Percentiles rank a stretch among this genome's conserved stretches.
These are phyloP conservation scores for Tricholaema leucomelas DNA, from an alignment of 2,113 vertebrate genomes.

Conservation along the genomic window DNA sequence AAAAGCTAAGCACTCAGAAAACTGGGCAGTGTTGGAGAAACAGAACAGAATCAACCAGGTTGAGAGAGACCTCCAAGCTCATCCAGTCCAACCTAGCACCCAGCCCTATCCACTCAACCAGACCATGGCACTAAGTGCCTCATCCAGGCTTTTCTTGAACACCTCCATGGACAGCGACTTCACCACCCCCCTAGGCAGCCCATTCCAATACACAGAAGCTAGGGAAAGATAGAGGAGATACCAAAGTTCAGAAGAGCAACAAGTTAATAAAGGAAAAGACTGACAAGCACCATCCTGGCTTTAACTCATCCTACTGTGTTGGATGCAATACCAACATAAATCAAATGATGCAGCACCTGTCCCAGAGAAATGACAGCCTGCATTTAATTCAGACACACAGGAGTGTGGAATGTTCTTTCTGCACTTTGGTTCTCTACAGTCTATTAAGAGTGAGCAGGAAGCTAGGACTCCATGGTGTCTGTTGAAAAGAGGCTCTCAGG, in stretches of 20 bases:
- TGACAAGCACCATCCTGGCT: neutral
- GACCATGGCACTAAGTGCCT: no score
- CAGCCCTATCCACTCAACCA: no score
- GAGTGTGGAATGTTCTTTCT: neutral
- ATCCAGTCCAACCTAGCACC: no score
- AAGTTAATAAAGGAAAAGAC: neutral
- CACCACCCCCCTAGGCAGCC: no score
- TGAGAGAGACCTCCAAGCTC: no score
- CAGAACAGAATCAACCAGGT: no score
- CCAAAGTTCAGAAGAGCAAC: neutral
- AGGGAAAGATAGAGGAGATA: neutral
- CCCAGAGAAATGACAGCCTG: neutral
- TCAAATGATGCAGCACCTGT: neutral
- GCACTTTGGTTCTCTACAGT: neutral
- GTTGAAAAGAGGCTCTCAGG: neutral
- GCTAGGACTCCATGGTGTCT: neutral
- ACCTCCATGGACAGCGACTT: no score
- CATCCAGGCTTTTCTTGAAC: no score
- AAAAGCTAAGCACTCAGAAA: neutral
- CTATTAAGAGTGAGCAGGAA: neutral
- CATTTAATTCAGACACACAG: neutral
- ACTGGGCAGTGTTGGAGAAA: neutral
- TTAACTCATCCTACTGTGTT: fast-evolving
- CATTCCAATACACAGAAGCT: no score
- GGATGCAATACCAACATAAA: neutral